Conservation (phyloP, 2,113 vertebrate species). For the Anoura caudifer region DNA sequence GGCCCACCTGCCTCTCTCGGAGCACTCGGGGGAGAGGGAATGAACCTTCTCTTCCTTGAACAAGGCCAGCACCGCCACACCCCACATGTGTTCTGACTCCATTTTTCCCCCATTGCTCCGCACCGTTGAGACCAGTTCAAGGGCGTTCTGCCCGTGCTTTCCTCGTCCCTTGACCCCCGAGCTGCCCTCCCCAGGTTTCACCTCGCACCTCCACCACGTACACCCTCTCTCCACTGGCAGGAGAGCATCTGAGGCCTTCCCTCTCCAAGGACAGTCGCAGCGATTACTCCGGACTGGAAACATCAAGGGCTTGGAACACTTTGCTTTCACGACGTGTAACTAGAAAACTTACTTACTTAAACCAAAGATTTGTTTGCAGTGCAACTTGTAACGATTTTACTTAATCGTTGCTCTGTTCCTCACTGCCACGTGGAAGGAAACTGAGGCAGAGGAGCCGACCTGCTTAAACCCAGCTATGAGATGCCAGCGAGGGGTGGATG, state of each 20-base stretch:
- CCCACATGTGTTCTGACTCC: not conserved
- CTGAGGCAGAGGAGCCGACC: not conserved
- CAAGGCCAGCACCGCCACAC: fast-evolving
- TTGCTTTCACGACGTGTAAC: not conserved
- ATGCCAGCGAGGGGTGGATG: not conserved
- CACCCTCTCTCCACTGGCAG: fast-evolving
- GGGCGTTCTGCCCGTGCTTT: not conserved
- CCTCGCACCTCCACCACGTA: not conserved
- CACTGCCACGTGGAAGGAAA: not conserved
- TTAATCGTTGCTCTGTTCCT: not conserved
- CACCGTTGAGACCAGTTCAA: not conserved
- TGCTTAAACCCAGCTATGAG: not conserved
- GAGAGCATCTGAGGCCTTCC: not conserved
- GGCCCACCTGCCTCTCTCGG: not conserved
- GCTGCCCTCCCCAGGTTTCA: not conserved
- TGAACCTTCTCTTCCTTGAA: not conserved
- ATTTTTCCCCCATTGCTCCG: not conserved
- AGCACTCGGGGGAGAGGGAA: no score
- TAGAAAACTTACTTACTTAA: not conserved
- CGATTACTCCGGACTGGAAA: not conserved
- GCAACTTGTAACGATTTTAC: not conserved
- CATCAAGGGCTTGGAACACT: not conserved
- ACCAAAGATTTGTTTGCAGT: not conserved
- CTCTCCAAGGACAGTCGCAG: not conserved
- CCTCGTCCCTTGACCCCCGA: not conserved